Conservation (phyloP, 2,888 invertebrate genomes). For the Rhopalosiphum nymphaeae region DNA sequence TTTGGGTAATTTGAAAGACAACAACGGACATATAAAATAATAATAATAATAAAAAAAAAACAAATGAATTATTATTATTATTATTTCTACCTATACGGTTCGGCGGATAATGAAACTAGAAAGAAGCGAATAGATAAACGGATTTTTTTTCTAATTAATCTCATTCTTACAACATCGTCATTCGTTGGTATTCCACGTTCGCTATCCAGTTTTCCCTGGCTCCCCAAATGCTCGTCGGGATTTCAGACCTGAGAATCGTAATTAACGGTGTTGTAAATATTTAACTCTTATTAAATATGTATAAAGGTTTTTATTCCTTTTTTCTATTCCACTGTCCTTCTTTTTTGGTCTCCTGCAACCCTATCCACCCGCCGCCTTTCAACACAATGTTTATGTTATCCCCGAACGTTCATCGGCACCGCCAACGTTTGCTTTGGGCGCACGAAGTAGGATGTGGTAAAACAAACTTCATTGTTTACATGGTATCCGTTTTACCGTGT, state of each 20-base stretch:
- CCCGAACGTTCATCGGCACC: conserved; percentile 31
- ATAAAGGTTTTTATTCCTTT: conserved; percentile 31
- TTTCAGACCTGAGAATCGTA: conserved; percentile 19
- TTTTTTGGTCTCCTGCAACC: not conserved
- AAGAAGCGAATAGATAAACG: not conserved
- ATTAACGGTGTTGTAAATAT: conserved; percentile 54
- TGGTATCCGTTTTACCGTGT: conserved; percentile 62
- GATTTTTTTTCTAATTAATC: not conserved
- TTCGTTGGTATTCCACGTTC: not conserved
- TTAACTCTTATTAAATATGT: conserved; percentile 52
- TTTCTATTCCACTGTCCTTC: not conserved
- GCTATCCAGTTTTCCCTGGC: not conserved
- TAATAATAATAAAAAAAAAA: not conserved
- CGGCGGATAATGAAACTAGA: not conserved
- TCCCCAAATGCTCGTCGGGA: not conserved
- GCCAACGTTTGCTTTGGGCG: conserved; percentile 40
- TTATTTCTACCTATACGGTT: not conserved
- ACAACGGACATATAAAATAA: not conserved
- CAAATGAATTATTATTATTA: conserved; percentile 7
- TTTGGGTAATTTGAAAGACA: conserved; percentile 28
- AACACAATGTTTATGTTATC: conserved; percentile 46
- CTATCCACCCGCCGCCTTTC: not conserved
- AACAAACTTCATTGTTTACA: conserved; percentile 63
- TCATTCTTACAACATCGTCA: not conserved
- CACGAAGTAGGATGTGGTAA: conserved; percentile 59